Conservation (phyloP, 2,797 vertebrate species). For the Xyrichtys novacula region DNA sequence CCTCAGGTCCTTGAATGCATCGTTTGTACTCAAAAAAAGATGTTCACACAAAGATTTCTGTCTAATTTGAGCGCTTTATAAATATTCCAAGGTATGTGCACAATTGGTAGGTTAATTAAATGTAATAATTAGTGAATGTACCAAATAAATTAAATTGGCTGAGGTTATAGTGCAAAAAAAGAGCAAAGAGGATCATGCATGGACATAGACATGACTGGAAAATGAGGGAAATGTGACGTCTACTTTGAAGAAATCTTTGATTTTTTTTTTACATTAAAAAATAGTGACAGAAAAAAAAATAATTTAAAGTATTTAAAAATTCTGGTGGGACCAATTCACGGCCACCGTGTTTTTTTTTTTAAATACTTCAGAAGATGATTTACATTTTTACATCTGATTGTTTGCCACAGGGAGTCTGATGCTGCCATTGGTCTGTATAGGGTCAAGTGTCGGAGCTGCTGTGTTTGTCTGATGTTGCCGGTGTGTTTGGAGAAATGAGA, state of each 20-base stretch:
- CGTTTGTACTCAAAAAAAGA: constrained; percentile 36
- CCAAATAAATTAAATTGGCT: constrained; percentile 80
- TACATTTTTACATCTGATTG: constrained; percentile 91
- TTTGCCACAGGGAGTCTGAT: constrained; percentile 88
- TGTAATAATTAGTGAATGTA: constrained; percentile 57
- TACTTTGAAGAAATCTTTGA: constrained; percentile 58
- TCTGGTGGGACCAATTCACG: constrained; percentile 58
- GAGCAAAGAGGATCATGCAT: constrained; percentile 80
- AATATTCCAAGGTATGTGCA: constrained; percentile 32
- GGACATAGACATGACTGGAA: constrained; percentile 57
- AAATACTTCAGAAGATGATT: constrained; percentile 85
- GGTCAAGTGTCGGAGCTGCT: constrained; percentile 61
- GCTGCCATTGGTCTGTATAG: constrained; percentile 53
- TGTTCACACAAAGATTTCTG: constrained; percentile 39
- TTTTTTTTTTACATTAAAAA: constrained; percentile 79
- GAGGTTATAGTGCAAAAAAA: constrained; percentile 93
- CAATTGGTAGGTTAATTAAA: constrained; percentile 34
- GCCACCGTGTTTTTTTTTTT: constrained; percentile 67
- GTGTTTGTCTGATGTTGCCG: constrained; percentile 47
- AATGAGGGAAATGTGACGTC: constrained; percentile 54
- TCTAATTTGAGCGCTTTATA: constrained; percentile 50
- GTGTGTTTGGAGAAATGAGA: constrained; percentile 46
- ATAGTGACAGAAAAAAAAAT: constrained; percentile 67
- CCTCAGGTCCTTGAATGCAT: constrained; percentile 26
- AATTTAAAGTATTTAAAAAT: constrained; percentile 84